A percentile compares a stretch with the other conserved stretches of the same genome.
Evolutionary conservation across 2,888 invertebrate species (phyloP).

Genomic region (Sarcophaga caerulescens): DNA sequence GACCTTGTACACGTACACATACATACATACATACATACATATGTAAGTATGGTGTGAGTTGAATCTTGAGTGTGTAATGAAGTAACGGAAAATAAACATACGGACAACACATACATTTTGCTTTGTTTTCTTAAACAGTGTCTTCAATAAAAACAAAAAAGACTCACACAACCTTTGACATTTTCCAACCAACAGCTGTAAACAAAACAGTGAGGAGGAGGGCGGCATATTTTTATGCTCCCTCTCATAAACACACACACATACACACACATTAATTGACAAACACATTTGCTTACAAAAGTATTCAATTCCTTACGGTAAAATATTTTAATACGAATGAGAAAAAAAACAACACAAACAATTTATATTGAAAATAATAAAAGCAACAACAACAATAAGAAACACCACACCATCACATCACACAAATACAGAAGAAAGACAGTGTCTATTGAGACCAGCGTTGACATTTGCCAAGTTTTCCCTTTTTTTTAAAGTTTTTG

Average conservation of each 20-base stretch:
- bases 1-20: neutral
- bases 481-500: too few relatives aligned
- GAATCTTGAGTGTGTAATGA: neutral
- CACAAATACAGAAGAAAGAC: too few relatives aligned
- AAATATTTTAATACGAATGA: neutral
- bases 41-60: neutral
- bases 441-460: too few relatives aligned
- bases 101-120: neutral
- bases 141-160: neutral
- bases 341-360: neutral
- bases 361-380: slow-evolving; percentile 2
- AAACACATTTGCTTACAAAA: neutral
- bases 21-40: neutral
- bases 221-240: too few relatives aligned
- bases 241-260: too few relatives aligned
- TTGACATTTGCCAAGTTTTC: too few relatives aligned
- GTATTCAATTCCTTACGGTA: slow-evolving; percentile 13
- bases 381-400: neutral
- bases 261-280: neutral
- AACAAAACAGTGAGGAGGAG: neutral
- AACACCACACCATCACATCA: neutral
- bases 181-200: neutral
- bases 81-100: neutral
- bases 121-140: neutral
- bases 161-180: neutral